A percentile compares a stretch with the other conserved stretches of the same genome.
These are phyloP conservation scores for Sakesphorus luctuosus DNA, from an alignment of 2,113 vertebrate species.

Conservation along the genomic window DNA sequence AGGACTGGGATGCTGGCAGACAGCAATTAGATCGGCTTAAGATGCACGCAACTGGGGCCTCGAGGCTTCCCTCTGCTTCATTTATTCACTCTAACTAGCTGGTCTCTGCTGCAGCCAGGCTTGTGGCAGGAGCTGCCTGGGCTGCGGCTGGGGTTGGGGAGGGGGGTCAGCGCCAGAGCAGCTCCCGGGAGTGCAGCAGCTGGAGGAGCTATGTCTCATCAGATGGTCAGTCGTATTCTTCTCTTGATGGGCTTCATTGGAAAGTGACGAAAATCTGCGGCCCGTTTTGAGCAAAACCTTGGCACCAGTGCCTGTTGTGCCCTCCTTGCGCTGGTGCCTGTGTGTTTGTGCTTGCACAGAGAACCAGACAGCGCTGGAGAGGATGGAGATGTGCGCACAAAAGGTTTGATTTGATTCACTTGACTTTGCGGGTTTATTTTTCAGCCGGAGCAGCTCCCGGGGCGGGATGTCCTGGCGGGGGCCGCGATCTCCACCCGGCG, in stretches of 20 bases:
- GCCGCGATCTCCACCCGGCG: accelerated
- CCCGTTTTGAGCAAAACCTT: neutral
- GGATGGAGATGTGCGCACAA: accelerated
- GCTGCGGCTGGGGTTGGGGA: neutral
- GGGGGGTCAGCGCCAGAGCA: neutral
- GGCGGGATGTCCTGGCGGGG: accelerated
- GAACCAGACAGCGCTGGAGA: accelerated
- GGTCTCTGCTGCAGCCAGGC: accelerated
- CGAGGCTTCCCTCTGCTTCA: neutral
- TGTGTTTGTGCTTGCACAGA: neutral
- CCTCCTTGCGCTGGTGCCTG: accelerated
- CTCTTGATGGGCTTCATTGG: neutral
- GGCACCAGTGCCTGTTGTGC: neutral
- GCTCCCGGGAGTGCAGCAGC: neutral
- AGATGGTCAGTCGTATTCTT: neutral
- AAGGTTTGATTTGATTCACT: neutral
- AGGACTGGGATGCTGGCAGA: neutral
- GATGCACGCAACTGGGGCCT: accelerated
- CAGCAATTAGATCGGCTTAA: neutral
- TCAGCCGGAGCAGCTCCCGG: neutral
- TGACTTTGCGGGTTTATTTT: neutral
- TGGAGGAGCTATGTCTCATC: neutral
- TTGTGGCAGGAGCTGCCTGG: neutral
- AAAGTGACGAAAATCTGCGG: neutral
- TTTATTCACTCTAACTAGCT: neutral